Conservation (phyloP, 2,113 vertebrate genomes). For the Gobio gobio region DNA sequence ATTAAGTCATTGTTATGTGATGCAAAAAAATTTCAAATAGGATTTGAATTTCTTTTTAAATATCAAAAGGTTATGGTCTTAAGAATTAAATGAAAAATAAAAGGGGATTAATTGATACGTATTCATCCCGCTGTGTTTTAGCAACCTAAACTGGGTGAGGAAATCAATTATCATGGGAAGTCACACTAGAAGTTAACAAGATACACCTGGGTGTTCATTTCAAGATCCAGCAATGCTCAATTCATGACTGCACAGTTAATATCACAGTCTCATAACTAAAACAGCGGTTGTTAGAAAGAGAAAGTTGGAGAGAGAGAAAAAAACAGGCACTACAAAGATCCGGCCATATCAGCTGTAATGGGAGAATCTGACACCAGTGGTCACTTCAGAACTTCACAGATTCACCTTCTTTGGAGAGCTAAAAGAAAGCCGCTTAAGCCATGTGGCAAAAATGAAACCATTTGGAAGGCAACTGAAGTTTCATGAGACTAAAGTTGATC, state of each 20-base stretch:
- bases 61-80: neutral
- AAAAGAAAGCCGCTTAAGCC: neutral
- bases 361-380: neutral
- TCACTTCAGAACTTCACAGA: neutral
- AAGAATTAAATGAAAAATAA: neutral
- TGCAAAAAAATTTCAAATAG: neutral
- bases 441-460: neutral
- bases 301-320: neutral
- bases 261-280: neutral
- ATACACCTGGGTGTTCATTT: slow-evolving; percentile 32
- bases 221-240: neutral
- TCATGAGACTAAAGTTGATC: neutral
- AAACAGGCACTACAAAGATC: neutral
- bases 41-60: too few species aligned
- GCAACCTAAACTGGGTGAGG: slow-evolving; percentile 20
- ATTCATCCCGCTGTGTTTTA: slow-evolving; percentile 2
- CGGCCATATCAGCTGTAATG: neutral
- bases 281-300: neutral
- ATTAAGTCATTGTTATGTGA: neutral
- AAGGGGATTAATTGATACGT: slow-evolving; percentile 7
- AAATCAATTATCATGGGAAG: slow-evolving; percentile 33
- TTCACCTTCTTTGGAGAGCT: neutral
- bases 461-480: neutral
- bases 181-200: slow-evolving; percentile 39
- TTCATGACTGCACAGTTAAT: neutral